These are phyloP conservation scores for Mionectes macconnelli DNA, from an alignment of 2,113 vertebrate genomes.

Conservation along the genomic window DNA sequence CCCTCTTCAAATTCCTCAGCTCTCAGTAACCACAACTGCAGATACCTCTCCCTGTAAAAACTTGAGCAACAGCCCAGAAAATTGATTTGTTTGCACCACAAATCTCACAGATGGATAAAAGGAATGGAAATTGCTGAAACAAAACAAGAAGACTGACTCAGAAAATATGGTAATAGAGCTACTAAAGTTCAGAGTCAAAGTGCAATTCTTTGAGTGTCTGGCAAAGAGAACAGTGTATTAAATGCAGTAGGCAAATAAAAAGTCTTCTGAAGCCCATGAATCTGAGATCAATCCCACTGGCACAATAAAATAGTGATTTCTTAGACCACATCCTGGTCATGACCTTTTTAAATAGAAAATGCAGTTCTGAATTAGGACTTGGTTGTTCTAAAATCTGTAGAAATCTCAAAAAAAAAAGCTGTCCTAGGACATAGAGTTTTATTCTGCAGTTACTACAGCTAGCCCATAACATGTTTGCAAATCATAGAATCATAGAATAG, in stretches of 20 bases:
- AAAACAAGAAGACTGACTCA: not conserved
- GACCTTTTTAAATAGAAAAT: not conserved
- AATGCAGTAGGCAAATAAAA: not conserved
- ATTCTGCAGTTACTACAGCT: not conserved
- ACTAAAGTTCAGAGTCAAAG: conserved; percentile 14
- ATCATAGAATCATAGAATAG: too few species aligned
- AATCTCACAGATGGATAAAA: not conserved
- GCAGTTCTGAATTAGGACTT: not conserved
- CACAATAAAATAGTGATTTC: not conserved
- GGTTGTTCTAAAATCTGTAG: not conserved
- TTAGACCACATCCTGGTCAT: not conserved
- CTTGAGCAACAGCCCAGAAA: not conserved
- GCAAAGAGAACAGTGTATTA: not conserved
- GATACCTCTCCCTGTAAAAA: not conserved
- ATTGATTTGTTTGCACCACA: conserved; percentile 18
- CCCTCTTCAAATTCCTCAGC: not conserved
- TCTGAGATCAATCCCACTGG: not conserved
- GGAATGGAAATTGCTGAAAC: not conserved
- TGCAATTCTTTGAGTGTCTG: not conserved
- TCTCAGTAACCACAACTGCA: not conserved
- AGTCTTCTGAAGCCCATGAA: not conserved
- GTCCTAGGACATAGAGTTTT: not conserved
- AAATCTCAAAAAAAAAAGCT: not conserved
- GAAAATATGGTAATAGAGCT: not conserved
- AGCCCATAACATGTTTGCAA: rapidly evolving